Evolutionary conservation across 2,113 vertebrate genomes (phyloP), one percentile per base, ranked within the genome.

Genomic region (Chelonoidis abingdonii): DNA sequence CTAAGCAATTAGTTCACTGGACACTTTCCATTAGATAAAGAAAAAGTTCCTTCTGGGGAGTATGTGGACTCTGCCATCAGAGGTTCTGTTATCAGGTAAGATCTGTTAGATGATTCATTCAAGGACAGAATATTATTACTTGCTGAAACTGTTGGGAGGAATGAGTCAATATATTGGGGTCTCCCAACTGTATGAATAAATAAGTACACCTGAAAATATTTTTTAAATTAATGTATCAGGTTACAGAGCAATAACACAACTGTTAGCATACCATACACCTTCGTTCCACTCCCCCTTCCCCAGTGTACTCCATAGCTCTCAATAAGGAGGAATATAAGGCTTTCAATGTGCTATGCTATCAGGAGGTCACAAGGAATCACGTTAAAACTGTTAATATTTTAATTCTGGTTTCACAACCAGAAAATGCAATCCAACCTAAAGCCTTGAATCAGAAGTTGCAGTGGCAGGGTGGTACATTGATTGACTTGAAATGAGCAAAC

Each of bases 111-210:
- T 88, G 31, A 31, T 91, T 81, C 44, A 38, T 95, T 31, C 72
- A 88, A 95, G 89, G 78, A 21, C 81, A 57, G 65, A 80, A 54
- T 56, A 89, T 14, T n/a, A 17, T 94, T 94, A 94, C 75, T 96
- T 81, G 79, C 10, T 88, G 56, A 72, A 93, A 35, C 83, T 93
- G 56, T 79, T 94, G 85, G 90, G 88, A 53, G 59, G 92, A 92
- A 12, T 94, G 87, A 93, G 59, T 96, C 93, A 94, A 80, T 93
- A 6, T 95, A 88, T 96, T 90, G 96, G 78, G 78, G 85, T 95
- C 72, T 95, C 52, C 7, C 38, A 92, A 83, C 56, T 89, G 49
- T 50, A 80, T 89, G 93, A 93, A 95, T 88, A 96, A 88, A 88
- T 50, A 75, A 95, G 83, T 88, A 95, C 97, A 96, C 83, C 49